Base-by-base conservation (phyloP, 2,113 vertebrate species). In the Colistium nudipinnis region DNA sequence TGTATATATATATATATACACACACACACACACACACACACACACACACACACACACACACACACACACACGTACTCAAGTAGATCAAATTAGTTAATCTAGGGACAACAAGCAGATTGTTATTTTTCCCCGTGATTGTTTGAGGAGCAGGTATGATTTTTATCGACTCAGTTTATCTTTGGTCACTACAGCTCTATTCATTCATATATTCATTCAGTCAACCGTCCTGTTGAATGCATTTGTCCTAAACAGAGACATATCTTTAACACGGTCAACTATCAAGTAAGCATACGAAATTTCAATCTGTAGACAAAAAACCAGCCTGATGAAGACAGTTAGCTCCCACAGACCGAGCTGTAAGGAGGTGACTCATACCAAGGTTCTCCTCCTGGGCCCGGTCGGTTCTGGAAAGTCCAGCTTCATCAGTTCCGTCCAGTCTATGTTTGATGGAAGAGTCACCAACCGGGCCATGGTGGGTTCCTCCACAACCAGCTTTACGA, bases 371-470 rank as follows among this genome's bases (percentile, higher is more conserved):
- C 49, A 69, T 20, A 85, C 92, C 57, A 87, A 80, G 28, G 77
- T 93, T 70, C 86, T 93, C 60, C 84, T 93, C 25, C 45, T 93
- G 28, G 92, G 92, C 10, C 92, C 91, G 0, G 67, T 92, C 8
- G 59, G 80, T 38, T 90, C 91, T 11, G 92, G 92, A 19, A 93
- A 93, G 79, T 93, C 92, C 60, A 93, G 92, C 68, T 93, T 93
- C 78, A 79, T 93, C 82, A 93, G 92, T 56, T 93, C 92, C 4
- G 86, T 93, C 33, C 89, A 92, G 77, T 92, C 92, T 0, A 83
- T 87, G 66, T 93, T 93, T 67, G 79, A 76, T 22, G 91, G 91
- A 48, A 84, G 89, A 62, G 90, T 93, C 41, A 77, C 81, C 3
- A 92, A 91, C 76, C 62, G 83, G 4, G 92, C 92, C 31, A 93